Base-by-base conservation (phyloP, 2,113 vertebrate genomes). In the Gallinago paraguaiae region DNA sequence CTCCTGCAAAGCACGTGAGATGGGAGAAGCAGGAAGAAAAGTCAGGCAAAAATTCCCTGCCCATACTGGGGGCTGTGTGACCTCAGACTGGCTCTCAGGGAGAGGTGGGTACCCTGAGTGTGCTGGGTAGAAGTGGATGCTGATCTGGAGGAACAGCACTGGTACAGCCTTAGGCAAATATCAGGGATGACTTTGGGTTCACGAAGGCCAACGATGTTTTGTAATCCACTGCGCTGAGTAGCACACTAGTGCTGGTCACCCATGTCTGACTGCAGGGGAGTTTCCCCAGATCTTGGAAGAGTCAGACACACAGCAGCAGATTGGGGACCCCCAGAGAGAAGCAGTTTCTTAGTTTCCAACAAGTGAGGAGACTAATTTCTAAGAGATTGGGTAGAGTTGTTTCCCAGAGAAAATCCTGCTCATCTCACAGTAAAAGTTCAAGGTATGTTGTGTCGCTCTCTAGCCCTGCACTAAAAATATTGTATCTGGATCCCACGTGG, bases 11-110 rank as follows among this genome's bases (percentile, higher is more conserved):
- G 31, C 10, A 10, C 20, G 5, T 1, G 3, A 35, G 57, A 6
- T 2, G 28, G 33, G 37, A 81, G 60, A 51, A 60, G 12, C 2
- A 24, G 37, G 35, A 59, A 43, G 31, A 39, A 46, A 76, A 65
- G 12, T 17, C 2, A 1, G 24, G 51, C 5, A 82, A n/a, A 67
- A 46, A 17, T 48, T 45, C 30, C 17, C 30, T 75, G 35, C 35
- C 30, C 70, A 25, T 63, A 1, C 11, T 30, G 35, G 2, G 30
- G 35, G 12, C 11, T 83, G 19, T n/a, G 33, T 0, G 0, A 31
- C 41, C 59, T 78, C 1, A 0, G 17, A 6, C 6, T 43, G 72
- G 50, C 7, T 69, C 30, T 59, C 12, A 23, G 18, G 41, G 25
- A 39, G 24, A 51, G 31, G 8, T 14, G 35, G 13, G 7, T 24